Percentiles rank a stretch among this genome's conserved stretches.
Conservation (phyloP, 92 coral and sea anemone genomes). For the Pocillopora meandrina region DNA sequence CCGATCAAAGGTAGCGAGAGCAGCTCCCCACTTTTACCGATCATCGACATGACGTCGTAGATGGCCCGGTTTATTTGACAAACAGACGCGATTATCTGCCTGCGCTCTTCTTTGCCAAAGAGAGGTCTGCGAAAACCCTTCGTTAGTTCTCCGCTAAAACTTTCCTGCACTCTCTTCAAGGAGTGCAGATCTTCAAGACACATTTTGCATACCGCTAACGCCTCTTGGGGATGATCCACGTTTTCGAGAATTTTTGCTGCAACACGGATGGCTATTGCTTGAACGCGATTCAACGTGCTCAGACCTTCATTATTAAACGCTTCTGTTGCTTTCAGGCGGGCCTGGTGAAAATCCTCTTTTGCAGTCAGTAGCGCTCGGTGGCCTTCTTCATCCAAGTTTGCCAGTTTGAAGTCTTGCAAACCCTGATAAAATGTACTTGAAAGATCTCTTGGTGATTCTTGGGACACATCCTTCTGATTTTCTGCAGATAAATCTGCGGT, state of each 20-base stretch:
- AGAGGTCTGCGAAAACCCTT: neutral
- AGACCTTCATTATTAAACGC: neutral
- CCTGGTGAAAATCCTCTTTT: conserved; percentile 1
- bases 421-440: neutral
- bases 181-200: conserved; percentile 20
- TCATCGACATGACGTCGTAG: neutral
- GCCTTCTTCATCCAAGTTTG: neutral
- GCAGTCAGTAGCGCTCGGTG: neutral
- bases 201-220: neutral
- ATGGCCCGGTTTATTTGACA: conserved; percentile 16
- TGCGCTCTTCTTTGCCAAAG: neutral
- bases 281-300: neutral
- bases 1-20: conserved; percentile 8
- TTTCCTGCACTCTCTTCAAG: neutral
- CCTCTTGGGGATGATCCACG: conserved; percentile 13
- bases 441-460: neutral
- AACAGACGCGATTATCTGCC: conserved; percentile 5
- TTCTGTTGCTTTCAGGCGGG: conserved; percentile 2
- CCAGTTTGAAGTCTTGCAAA: neutral
- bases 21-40: neutral
- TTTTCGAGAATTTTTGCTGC: conserved; percentile 13
- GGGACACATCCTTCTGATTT: neutral
- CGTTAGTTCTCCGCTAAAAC: neutral
- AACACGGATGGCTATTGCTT: conserved; percentile 19
- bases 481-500: neutral